Evolutionary conservation across 2,888 invertebrate genomes (phyloP), one percentile per base, ranked within the genome.

Genomic region (Muscina levida): DNA sequence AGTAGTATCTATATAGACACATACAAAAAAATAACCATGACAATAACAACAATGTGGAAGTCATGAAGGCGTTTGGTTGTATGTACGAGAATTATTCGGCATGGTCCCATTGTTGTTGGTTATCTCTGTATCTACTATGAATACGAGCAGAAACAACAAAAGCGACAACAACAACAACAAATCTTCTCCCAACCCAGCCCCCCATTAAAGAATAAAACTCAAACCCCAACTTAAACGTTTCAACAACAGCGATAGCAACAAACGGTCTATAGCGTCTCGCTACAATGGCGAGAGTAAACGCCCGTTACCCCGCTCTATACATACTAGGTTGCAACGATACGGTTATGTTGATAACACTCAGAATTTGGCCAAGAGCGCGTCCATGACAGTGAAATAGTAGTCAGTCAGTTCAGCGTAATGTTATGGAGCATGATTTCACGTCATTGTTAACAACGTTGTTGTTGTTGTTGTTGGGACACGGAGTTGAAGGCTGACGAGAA

Each of bases 311-410:
- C 24, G 53, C 53, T 22, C 24, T n/a, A 51, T n/a, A n/a, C 22
- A 22, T 11, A 22, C 10, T 44, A 44, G 2, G 44, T 4, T 31
- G 31, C 31, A 31, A 5, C n/a, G 5, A 53, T 22, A 53, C 24
- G 24, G 24, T 53, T 31, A 44, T 24, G 56, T 17, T 26, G 48
- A 48, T 71, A 42, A 56, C 39, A 65, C 19, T 51, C 70, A 62
- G 17, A 62, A 62, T 62, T 39, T 65, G 42, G n/a, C 73, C 66
- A 73, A 71, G 72, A 73, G 70, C 71, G 67, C 70, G 80, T 56
- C 80, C 80, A 67, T 80, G 80, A 77, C 77, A 80, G 66, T 77
- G 80, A 77, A 80, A 59, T n/a, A n/a, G n/a, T n/a, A n/a, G n/a
- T n/a, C 51, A 31, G 42, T 39, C 31, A 31, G 31, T 59, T 39